Percentiles rank a stretch among this genome's conserved stretches.
Conservation (phyloP, 2,113 vertebrate genomes). For the Stigmatopora argus region DNA sequence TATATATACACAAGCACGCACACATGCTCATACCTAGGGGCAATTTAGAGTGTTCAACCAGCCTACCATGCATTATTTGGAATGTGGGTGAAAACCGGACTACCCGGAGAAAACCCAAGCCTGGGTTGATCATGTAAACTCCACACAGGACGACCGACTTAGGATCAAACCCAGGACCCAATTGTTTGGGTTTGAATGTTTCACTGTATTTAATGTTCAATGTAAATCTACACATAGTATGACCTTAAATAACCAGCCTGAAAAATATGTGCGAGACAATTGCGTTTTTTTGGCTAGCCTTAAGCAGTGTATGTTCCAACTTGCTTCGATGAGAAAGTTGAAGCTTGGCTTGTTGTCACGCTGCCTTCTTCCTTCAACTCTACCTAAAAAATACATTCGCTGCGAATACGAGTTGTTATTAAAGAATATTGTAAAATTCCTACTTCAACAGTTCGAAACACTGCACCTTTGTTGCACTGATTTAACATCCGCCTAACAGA, state of each 20-base stretch:
- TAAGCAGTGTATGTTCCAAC: not conserved
- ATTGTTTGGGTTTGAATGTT: not conserved
- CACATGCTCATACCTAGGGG: too few relatives aligned
- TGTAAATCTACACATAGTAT: not conserved
- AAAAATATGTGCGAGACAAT: not conserved
- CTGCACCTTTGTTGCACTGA: slow-evolving; percentile 24
- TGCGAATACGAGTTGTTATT: not conserved
- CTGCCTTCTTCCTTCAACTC: not conserved
- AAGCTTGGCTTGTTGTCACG: slow-evolving; percentile 1
- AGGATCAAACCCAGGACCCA: not conserved
- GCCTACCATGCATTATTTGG: too few relatives aligned
- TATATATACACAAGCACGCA: too few relatives aligned
- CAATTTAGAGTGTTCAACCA: too few relatives aligned
- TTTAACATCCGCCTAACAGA: slow-evolving; percentile 23
- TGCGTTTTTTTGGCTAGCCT: not conserved
- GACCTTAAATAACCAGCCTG: slow-evolving; percentile 4
- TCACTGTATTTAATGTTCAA: not conserved
- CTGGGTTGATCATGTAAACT: too few relatives aligned
- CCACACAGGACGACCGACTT: too few relatives aligned
- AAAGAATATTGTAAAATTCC: not conserved
- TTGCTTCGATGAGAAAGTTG: not conserved
- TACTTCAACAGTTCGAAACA: not conserved
- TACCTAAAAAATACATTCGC: not conserved
- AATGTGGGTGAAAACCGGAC: too few relatives aligned
- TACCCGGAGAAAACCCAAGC: too few relatives aligned